Evolutionary conservation across 1,140 invertebrate genomes (phyloP).

Genomic region (Papilio glaucus): DNA sequence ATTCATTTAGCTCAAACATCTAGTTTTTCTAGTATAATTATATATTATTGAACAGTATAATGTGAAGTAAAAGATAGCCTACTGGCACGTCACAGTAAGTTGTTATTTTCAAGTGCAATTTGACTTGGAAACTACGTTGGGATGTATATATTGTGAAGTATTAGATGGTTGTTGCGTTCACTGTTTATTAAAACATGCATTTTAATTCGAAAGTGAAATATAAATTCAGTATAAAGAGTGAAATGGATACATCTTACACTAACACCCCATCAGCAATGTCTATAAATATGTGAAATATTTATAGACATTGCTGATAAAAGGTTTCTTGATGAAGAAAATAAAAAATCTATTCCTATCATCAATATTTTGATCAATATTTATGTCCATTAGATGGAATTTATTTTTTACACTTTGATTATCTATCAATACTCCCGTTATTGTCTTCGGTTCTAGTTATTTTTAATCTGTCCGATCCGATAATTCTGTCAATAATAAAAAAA

Average conservation of each 20-base stretch:
- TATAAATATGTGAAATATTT: neutral
- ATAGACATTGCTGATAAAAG: too few species aligned
- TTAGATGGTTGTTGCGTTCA: neutral
- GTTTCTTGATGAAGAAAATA: neutral
- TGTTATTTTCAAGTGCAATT: too few species aligned
- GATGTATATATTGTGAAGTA: too few species aligned
- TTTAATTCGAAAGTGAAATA: slow-evolving; percentile 14
- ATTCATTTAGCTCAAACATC: slow-evolving; percentile 6
- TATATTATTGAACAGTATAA: neutral
- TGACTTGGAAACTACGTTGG: too few species aligned
- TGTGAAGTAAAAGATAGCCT: neutral
- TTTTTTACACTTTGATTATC: slow-evolving; percentile 24
- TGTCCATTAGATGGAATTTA: slow-evolving; percentile 43
- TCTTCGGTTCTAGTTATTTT: slow-evolving; percentile 45
- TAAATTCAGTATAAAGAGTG: slow-evolving; percentile 10
- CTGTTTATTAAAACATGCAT: slow-evolving; percentile 25
- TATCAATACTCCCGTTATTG: slow-evolving; percentile 49
- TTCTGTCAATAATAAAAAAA: neutral
- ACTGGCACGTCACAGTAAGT: too few species aligned
- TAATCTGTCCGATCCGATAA: neutral
- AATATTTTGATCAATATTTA: slow-evolving; percentile 15
- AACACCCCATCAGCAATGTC: neutral
- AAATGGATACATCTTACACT: slow-evolving; percentile 27
- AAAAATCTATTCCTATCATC: slow-evolving; percentile 11
- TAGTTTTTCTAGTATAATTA: slow-evolving; percentile 21